Evolutionary conservation across 2,888 invertebrate genomes (phyloP), one percentile per base, ranked within the genome.

Genomic region (Teinopalpus imperialis): DNA sequence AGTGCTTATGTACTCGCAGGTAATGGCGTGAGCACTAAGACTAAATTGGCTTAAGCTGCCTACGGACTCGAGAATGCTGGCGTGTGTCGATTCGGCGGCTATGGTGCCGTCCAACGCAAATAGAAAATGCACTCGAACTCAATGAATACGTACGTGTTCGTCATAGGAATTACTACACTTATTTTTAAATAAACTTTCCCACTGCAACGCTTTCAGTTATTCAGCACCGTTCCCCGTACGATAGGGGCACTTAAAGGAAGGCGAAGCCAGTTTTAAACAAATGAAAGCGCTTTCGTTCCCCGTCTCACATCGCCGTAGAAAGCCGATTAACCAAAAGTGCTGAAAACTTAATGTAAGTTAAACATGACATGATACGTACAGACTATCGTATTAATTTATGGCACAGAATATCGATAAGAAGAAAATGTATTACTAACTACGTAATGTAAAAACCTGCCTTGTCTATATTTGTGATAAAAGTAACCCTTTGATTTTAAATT

Each of bases 121-220:
- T 56, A 54, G 69, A 65, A 59, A 71, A 74, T 81, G 81, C 81
- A 80, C 78, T 78, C 66, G 61, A 59, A 62, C 52, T 55, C 56
- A 51, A 54, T 55, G 51, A 58, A 61, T 54, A 51, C 59, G 74
- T 74, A 86, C 86, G 86, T 87, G 87, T 76, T 82, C 76, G 69
- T 85, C 83, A 86, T 87, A 80, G 74, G 69, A 85, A 87, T 81
- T 77, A 79, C 76, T 66, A 29, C 46, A 69, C 72, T 81, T 82
- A 85, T 86, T 85, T 85, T 85, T 86, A 86, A 85, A 80, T 78
- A 77, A 75, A 74, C 71, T 77, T 78, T 75, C 65, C 68, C 79
- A 77, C 74, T 83, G 81, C 82, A 82, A 74, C 79, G 79, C 82
- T 80, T 70, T 69, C 73, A 68, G 74, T 76, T 79, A 82, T 83